A percentile compares a stretch with the other conserved stretches of the same genome.
These are phyloP conservation scores for Pyrrhosoma nymphula DNA, from an alignment of 2,888 invertebrate species.

Conservation along the genomic window DNA sequence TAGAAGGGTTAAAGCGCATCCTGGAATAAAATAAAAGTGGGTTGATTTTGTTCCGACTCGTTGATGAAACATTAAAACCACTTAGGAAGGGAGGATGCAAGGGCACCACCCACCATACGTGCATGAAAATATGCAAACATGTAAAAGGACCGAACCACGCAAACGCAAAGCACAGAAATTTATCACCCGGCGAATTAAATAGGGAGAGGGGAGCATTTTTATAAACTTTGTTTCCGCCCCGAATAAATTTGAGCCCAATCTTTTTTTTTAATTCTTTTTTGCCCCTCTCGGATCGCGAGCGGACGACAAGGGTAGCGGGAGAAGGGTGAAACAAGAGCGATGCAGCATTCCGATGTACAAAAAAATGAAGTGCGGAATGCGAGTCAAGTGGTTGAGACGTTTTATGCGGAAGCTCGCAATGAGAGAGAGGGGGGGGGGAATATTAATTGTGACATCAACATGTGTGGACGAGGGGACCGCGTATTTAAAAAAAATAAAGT, in stretches of 20 bases:
- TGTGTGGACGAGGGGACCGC: not conserved
- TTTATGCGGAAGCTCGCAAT: not conserved
- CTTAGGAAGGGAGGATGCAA: not conserved
- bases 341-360: not conserved
- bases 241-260: not conserved
- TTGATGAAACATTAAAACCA: not conserved
- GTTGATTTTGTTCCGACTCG: not conserved
- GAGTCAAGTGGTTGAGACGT: not conserved
- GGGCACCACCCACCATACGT: not conserved
- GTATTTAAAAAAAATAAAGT: not conserved
- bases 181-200: not conserved
- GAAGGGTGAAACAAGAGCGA: too few relatives aligned
- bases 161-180: not conserved
- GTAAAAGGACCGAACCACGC: not conserved
- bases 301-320: too few relatives aligned
- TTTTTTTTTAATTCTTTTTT: not conserved
- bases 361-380: not conserved
- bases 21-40: not conserved
- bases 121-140: not conserved
- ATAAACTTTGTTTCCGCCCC: not conserved
- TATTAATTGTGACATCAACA: constrained; percentile 21
- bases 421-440: not conserved
- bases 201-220: not conserved
- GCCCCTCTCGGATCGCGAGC: not conserved
- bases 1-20: not conserved